A percentile compares a stretch with the other conserved stretches of the same genome.
These are phyloP conservation scores for Drosophila subpulchrella DNA, from an alignment of 1,140 invertebrate species.

Conservation along the genomic window DNA sequence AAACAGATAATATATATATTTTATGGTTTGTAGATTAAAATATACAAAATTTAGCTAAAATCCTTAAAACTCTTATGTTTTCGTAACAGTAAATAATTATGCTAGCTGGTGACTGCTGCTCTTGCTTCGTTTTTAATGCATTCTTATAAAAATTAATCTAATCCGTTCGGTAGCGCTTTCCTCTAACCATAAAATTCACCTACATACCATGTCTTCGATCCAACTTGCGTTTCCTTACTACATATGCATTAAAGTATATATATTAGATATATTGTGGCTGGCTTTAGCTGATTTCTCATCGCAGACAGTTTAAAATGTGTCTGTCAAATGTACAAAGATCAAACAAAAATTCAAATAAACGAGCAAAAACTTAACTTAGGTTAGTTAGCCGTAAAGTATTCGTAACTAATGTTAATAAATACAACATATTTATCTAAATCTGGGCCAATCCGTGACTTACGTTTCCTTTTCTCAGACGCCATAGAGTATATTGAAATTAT, in stretches of 20 bases:
- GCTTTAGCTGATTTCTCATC: conserved; percentile 58
- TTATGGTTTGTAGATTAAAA: conserved; percentile 79
- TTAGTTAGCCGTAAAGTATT: conserved; percentile 27
- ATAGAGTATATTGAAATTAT: conserved; percentile 14
- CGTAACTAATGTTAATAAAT: conserved; percentile 30
- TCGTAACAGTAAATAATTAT: conserved; percentile 81
- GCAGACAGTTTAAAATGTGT: conserved; percentile 44
- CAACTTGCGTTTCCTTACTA: conserved; percentile 36
- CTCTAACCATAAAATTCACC: conserved; percentile 59
- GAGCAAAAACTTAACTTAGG: conserved; percentile 23
- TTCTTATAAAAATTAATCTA: conserved; percentile 59
- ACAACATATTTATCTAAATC: conserved; percentile 44
- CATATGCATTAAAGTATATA: conserved; percentile 39
- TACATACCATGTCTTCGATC: conserved; percentile 39
- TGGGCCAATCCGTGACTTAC: background rate
- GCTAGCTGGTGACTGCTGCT: conserved; percentile 52
- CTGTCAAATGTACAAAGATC: conserved; percentile 45
- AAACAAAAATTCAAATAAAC: conserved; percentile 32
- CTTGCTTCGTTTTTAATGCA: conserved; percentile 29
- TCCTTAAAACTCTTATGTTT: conserved; percentile 71
- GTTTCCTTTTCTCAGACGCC: background rate
- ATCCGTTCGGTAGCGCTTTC: conserved; percentile 26
- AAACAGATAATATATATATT: conserved; percentile 80
- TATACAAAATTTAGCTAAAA: conserved; percentile 83
- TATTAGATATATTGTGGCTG: conserved; percentile 51